Base-by-base conservation (phyloP, 2,888 invertebrate species). In the Abrostola triplasia region DNA sequence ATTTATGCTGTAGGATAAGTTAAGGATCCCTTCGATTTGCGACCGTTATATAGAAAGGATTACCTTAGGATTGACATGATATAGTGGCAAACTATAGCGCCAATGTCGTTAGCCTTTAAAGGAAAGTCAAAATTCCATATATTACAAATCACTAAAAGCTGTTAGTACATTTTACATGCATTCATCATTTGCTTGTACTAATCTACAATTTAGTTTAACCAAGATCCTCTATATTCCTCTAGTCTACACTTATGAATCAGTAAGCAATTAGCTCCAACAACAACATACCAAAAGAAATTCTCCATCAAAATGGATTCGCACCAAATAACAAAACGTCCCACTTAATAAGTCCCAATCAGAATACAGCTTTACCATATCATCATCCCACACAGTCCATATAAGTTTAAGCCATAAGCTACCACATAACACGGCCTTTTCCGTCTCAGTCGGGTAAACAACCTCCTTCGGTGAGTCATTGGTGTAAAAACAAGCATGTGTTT, bases 391-490 rank as follows among this genome's bases (percentile, higher is more conserved):
- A 41, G n/a, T n/a, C 40, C 36, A 66, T 62, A 70, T 38, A 64
- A 40, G 38, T 11, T 50, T 8, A 48, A 38, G 58, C 60, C 47
- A 68, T 73, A 59, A 44, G 54, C 67, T 48, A 60, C 50, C 64
- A 64, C 44, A 59, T 12, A 62, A 61, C 47, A 37, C n/a, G 11
- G 10, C 56, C 56, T 36, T 55, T 64, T 71, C 63, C 38, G 50
- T 61, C 7, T 10, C 42, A 51, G 47, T 60, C 54, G 44, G 66
- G 62, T 67, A 77, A 77, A 74, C 55, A 69, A 72, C 70, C 63
- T 65, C 51, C 48, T 11, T 49, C 12, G 24, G 54, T 78, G 79
- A 79, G 44, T 78, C 79, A 79, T 6, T 50, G 36, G 7, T n/a
- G 12, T 41, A 48, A 59, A 61, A 37, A 53, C 49, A 53, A 36